Base-by-base conservation (phyloP, 1,140 invertebrate genomes). In the Drosophila ambigua region DNA sequence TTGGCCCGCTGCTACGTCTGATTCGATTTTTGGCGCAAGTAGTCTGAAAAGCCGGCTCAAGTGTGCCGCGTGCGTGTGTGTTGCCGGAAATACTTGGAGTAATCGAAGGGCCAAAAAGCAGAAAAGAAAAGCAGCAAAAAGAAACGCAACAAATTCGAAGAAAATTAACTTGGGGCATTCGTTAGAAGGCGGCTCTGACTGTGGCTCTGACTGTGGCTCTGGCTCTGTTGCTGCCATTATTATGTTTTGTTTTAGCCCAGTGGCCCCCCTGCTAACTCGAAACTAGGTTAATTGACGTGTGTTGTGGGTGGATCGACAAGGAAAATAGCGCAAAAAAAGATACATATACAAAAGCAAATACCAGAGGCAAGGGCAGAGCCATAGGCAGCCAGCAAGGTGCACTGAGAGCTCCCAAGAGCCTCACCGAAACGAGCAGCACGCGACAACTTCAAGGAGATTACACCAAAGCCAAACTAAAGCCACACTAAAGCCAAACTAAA, bases 251-350 rank as follows among this genome's bases (percentile, higher is more conserved):
- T 67, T 75, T 60, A 46, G 41, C 52, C 52, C 48, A 51, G 57
- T 35, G 26, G 20, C 54, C 62, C 43, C 43, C 64, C 63, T 68
- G 72, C 59, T 55, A 71, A 51, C 71, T 41, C 31, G 49, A 72
- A 83, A 76, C 58, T 87, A 62, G 82, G 82, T 77, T 84, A 84
- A 84, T 84, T 84, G 81, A 69, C 79, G 81, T 87, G 73, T 84
- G 74, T 78, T 73, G 68, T 31, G 73, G 64, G 66, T 62, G 45
- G 51, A 63, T 48, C 69, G 44, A 39, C 52, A 54, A 45, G 48
- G 49, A 55, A 71, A 65, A 67, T 24, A 61, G 66, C 63, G 8
- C 51, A 66, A 58, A 71, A 77, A 59, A 61, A 74, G 41, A 76
- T 48, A 66, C 35, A 65, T 6, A 61, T 57, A 72, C 23, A 79